A percentile compares a stretch with the other conserved stretches of the same genome.
phyloP scores from a whole-genome alignment of 2,888 invertebrate species.

The Morinoia aosen region DNA sequence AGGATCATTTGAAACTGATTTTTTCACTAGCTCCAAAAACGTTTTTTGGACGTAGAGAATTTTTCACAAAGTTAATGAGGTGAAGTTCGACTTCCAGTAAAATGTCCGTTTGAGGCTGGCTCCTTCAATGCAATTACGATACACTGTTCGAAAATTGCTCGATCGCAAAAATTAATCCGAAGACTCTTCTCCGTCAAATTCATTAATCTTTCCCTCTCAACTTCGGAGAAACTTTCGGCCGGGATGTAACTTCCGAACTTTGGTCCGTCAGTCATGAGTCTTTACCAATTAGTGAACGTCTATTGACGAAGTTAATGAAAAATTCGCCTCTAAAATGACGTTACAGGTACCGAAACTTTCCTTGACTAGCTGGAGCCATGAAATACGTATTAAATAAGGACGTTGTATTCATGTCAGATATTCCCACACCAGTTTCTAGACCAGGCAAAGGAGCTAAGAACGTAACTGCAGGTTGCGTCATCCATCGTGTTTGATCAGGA shows the following conservation, averaged over 20 bases:
- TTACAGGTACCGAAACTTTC: not conserved
- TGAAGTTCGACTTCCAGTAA: not conserved
- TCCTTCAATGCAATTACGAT: not conserved
- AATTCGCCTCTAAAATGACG: not conserved
- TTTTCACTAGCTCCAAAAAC: not conserved
- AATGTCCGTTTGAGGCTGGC: not conserved
- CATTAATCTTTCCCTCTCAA: constrained; percentile 22
- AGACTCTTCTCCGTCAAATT: constrained; percentile 14
- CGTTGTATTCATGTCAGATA: not conserved
- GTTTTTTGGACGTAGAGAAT: not conserved
- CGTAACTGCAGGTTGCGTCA: too few relatives aligned
- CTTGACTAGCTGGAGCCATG: not conserved
- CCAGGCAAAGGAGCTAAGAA: not conserved
- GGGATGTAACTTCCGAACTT: constrained; percentile 35
- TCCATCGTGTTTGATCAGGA: too few relatives aligned
- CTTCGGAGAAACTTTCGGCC: constrained; percentile 25
- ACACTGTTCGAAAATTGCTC: not conserved
- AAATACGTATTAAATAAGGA: not conserved
- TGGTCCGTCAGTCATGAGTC: constrained; percentile 20
- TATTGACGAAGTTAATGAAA: constrained; percentile 16
- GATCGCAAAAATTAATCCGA: not conserved
- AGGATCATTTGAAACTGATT: too few relatives aligned
- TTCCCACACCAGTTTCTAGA: not conserved
- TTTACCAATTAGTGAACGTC: constrained; percentile 24
- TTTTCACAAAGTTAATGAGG: not conserved